Percentiles rank a stretch among this genome's conserved stretches.
phyloP scores from a whole-genome alignment of 2,797 vertebrate species.

The Orestias chungarensis region DNA sequence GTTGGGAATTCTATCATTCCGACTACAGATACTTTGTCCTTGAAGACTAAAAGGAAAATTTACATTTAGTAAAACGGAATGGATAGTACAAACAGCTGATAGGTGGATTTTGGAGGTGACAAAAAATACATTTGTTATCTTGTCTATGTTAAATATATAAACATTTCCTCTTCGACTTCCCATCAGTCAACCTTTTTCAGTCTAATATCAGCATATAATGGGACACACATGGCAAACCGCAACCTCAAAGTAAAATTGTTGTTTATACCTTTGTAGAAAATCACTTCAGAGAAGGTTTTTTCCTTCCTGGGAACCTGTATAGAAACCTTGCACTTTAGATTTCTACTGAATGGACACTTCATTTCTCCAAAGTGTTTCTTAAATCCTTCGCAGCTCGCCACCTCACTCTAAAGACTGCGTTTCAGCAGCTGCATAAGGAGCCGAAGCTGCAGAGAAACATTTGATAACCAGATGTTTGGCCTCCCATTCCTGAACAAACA shows the following conservation, averaged over 20 bases:
- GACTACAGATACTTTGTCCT: neutral
- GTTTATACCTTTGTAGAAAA: neutral
- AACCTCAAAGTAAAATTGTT: neutral
- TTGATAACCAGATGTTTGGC: constrained; percentile 68
- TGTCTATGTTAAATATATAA: neutral
- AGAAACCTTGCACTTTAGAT: neutral
- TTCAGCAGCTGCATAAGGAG: constrained; percentile 55
- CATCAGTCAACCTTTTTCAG: neutral
- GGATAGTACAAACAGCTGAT: too few species aligned
- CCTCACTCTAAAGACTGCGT: constrained; percentile 46
- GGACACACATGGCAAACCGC: neutral
- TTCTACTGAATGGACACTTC: neutral
- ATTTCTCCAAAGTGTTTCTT: constrained; percentile 27
- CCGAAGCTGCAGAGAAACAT: constrained; percentile 36
- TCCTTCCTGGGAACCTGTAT: neutral
- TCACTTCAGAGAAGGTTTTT: neutral
- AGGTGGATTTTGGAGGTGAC: too few species aligned
- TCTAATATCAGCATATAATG: neutral
- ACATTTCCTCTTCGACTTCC: neutral
- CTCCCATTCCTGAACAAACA: constrained; percentile 40
- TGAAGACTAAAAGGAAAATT: neutral
- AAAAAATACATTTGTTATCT: too few species aligned
- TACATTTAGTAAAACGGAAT: too few species aligned
- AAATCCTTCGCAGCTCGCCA: constrained; percentile 28
- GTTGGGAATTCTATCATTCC: neutral